Conservation (phyloP, 2,113 vertebrate species). For the Ceyx melanurus region DNA sequence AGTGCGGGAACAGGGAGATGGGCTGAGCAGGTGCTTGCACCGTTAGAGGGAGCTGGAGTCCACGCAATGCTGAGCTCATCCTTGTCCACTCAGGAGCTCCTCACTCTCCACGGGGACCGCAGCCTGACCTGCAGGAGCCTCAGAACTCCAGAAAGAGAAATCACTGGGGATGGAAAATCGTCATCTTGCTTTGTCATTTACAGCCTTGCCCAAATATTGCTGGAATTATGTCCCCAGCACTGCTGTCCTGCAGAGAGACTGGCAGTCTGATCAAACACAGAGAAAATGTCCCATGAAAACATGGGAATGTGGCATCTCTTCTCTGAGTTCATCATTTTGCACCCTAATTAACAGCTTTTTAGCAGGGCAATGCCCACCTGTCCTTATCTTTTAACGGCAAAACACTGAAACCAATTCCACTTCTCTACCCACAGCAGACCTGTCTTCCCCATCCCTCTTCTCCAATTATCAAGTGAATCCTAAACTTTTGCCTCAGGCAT, state of each 20-base stretch:
- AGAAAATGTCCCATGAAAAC: background rate
- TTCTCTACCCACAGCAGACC: background rate
- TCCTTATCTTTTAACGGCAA: background rate
- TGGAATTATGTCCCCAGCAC: background rate
- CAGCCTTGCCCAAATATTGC: background rate
- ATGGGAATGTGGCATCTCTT: background rate
- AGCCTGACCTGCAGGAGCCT: fast-evolving
- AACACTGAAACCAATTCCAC: background rate
- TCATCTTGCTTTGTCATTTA: background rate
- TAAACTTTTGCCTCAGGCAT: background rate
- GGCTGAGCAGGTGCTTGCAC: background rate
- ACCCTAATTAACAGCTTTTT: background rate
- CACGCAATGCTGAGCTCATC: background rate
- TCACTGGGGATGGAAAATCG: background rate
- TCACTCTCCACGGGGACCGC: fast-evolving
- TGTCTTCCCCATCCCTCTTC: background rate
- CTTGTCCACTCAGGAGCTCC: background rate
- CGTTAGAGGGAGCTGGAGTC: conserved; percentile 59
- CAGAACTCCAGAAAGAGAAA: background rate
- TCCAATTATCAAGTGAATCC: background rate
- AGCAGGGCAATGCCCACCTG: fast-evolving
- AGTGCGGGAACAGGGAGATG: fast-evolving
- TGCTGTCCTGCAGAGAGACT: background rate
- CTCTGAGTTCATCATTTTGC: background rate
- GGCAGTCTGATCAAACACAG: background rate